Evolutionary conservation across 2,113 vertebrate species (phyloP), one percentile per base, ranked within the genome.

Genomic region (Bothrops jararaca): DNA sequence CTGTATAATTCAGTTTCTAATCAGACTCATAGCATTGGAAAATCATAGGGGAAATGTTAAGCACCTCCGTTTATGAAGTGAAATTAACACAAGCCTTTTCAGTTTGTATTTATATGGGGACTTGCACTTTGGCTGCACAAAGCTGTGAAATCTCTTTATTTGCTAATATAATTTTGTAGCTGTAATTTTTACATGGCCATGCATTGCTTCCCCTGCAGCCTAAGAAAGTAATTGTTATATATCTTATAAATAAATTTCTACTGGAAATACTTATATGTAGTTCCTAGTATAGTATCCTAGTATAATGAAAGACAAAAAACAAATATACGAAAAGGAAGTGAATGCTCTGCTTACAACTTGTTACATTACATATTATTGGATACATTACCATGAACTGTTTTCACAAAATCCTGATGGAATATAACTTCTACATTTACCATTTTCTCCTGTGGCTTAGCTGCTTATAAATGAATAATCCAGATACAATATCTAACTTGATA

Each of bases 381-480:
- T 42, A 93, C 91, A 95, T 93, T 92, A 92, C 13, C 93, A 96
- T 96, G 96, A 97, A 96, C 91, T 92, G 80, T 95, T 56, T 58
- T 50, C 29, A 52, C 11, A 96, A 96, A 96, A 96, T 96, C 94
- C 94, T 96, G 94, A 92, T 95, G 94, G 95, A 97, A 97, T 97
- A 94, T 93, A 95, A 95, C 95, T 93, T 96, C 95, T 93, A 96
- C 95, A 95, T 95, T 97, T 97, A 95, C 95, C 94, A 92, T 93
- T 94, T 91, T 89, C 86, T 90, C 89, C 95, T 88, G 95, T 96
- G 94, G 94, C 96, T 97, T 95, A 97, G 95, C 95, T 97, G 95
- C 97, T 94, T 94, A 95, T 96, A 96, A 96, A 95, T 96, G 96
- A 97, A 96, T 95, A 93, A 96, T 96, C 96, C 94, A 95, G 93